A percentile compares a stretch with the other conserved stretches of the same genome.
Conservation (phyloP, 2,113 vertebrate genomes). For the Podilymbus podiceps region DNA sequence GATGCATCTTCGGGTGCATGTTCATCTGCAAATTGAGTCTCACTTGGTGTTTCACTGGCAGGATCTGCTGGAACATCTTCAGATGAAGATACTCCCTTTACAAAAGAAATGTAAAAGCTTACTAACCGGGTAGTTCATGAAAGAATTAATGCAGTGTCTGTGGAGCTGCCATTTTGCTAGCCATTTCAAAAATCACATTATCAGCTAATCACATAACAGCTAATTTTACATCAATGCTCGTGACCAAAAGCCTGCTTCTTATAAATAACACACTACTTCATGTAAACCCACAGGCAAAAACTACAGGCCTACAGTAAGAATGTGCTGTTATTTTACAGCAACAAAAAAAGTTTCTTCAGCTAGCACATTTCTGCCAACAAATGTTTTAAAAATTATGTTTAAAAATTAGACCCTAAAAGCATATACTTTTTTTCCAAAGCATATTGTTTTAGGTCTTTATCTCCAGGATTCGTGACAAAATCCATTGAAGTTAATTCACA, state of each 20-base stretch:
- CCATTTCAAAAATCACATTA: neutral
- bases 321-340: neutral
- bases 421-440: neutral
- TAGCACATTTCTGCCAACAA: neutral
- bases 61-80: conserved; percentile 66
- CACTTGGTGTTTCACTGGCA: neutral
- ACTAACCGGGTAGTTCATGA: neutral
- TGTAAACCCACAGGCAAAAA: neutral
- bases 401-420: neutral
- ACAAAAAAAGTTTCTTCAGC: neutral
- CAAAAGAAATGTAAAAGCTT: conserved; percentile 1
- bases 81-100: conserved; percentile 58
- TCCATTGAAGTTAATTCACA: neutral
- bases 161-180: neutral
- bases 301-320: neutral
- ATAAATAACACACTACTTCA: neutral
- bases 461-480: neutral
- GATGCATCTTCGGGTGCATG: conserved; percentile 37
- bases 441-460: neutral
- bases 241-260: neutral
- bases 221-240: neutral
- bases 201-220: neutral
- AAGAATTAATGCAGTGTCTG: neutral
- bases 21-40: conserved; percentile 47
- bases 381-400: neutral